Evolutionary conservation across 2,888 invertebrate species (phyloP).

Genomic region (Caenorhabditis wallacei): DNA sequence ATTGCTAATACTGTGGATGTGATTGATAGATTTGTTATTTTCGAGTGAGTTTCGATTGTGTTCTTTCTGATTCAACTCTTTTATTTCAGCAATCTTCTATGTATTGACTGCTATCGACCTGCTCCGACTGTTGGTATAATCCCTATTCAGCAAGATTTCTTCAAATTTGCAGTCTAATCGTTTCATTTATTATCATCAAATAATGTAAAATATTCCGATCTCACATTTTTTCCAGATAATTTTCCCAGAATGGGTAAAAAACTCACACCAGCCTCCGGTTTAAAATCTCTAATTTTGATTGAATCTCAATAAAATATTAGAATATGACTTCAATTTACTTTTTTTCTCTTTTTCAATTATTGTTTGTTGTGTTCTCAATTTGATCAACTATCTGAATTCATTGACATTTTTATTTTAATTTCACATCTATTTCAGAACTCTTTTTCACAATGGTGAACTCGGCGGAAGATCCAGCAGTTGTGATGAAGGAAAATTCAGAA

Average conservation of each 20-base stretch:
- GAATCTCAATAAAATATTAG: slow-evolving; percentile 23
- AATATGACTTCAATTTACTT: not conserved
- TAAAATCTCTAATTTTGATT: slow-evolving; percentile 2
- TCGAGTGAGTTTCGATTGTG: slow-evolving; percentile 13
- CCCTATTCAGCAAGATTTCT: slow-evolving; percentile 17
- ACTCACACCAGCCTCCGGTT: not conserved
- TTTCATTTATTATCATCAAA: not conserved
- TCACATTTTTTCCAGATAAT: not conserved
- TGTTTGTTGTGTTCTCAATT: slow-evolving; percentile 6
- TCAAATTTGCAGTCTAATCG: slow-evolving; percentile 19
- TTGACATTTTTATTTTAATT: not conserved
- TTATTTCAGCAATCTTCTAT: slow-evolving; percentile 28
- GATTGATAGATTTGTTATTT: slow-evolving; percentile 17
- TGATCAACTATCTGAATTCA: not conserved
- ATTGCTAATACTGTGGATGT: slow-evolving; percentile 30
- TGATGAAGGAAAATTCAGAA: too few species aligned
- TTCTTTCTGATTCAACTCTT: not conserved
- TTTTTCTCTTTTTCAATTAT: not conserved
- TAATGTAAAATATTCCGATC: not conserved
- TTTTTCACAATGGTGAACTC: not conserved
- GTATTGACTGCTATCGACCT: slow-evolving; percentile 38
- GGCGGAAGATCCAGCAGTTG: not conserved
- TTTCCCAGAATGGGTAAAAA: not conserved
- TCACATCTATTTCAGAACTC: not conserved
- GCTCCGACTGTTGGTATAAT: not conserved